phyloP scores from a whole-genome alignment of 2,888 invertebrate genomes.

The Diogma glabrata region DNA sequence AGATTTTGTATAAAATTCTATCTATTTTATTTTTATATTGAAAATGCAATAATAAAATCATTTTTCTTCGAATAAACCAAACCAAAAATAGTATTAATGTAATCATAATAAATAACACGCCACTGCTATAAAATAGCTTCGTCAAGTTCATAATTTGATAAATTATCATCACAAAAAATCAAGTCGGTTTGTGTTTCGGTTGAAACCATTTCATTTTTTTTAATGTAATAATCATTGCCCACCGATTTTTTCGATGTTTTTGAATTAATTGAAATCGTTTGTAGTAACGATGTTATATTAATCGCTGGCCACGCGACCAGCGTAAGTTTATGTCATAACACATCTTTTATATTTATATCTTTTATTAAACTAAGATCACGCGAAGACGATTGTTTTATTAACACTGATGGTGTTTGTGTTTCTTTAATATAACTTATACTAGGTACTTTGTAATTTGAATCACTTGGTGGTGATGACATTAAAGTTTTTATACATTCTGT shows the following conservation, averaged over 20 bases:
- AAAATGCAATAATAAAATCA: conserved; percentile 3
- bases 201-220: neutral
- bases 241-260: conserved; percentile 1
- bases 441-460: conserved; percentile 9
- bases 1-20: too few relatives aligned
- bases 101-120: conserved; percentile 8
- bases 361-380: conserved; percentile 5
- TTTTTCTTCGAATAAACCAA: conserved; percentile 1
- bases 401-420: conserved; percentile 3
- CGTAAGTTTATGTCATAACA: conserved; percentile 39
- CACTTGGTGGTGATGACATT: too few relatives aligned
- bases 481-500: conserved; percentile 13
- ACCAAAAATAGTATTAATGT: neutral
- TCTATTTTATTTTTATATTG: too few relatives aligned
- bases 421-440: conserved; percentile 8
- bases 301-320: conserved; percentile 40
- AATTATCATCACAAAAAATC: conserved; percentile 3
- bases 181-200: conserved; percentile 8
- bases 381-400: neutral
- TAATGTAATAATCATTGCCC: neutral
- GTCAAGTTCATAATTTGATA: neutral
- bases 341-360: conserved; percentile 9
- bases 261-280: neutral
- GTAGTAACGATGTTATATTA: conserved; percentile 33
- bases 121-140: conserved; percentile 10